A percentile compares a stretch with the other conserved stretches of the same genome.
Evolutionary conservation across 2,113 vertebrate species (phyloP).

Genomic region (Platysteira castanea): DNA sequence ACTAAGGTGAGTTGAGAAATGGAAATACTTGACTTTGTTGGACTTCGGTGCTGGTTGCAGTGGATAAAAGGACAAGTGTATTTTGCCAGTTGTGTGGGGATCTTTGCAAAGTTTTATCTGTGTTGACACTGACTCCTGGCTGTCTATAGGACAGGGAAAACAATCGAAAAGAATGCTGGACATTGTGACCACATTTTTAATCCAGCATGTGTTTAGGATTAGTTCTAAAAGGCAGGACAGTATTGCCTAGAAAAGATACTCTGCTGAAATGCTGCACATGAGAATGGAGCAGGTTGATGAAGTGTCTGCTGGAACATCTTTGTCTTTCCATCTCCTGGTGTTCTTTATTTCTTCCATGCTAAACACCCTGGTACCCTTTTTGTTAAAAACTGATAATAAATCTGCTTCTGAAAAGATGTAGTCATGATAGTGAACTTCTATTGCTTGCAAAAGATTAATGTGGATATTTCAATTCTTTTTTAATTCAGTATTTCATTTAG

Average conservation of each 20-base stretch:
- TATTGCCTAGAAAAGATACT: background rate
- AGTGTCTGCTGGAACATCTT: background rate
- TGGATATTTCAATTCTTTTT: background rate
- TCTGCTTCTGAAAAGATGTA: background rate
- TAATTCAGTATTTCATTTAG: background rate
- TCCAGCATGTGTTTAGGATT: background rate
- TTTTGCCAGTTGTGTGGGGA: background rate
- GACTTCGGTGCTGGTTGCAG: background rate
- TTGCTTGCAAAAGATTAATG: background rate
- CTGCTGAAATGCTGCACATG: background rate
- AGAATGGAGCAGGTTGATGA: background rate
- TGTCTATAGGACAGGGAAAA: background rate
- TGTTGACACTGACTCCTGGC: background rate
- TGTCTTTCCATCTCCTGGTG: background rate
- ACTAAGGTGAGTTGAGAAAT: background rate
- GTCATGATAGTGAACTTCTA: background rate
- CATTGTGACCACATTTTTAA: background rate
- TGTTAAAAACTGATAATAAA: background rate
- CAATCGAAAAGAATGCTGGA: background rate
- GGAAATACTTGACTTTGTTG: background rate
- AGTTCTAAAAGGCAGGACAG: background rate
- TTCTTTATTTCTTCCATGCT: background rate
- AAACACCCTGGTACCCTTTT: background rate
- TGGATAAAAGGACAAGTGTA: background rate
- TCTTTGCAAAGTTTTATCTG: conserved; percentile 25